These are phyloP conservation scores for Hesperia comma DNA, from an alignment of 2,888 invertebrate species.

Conservation along the genomic window DNA sequence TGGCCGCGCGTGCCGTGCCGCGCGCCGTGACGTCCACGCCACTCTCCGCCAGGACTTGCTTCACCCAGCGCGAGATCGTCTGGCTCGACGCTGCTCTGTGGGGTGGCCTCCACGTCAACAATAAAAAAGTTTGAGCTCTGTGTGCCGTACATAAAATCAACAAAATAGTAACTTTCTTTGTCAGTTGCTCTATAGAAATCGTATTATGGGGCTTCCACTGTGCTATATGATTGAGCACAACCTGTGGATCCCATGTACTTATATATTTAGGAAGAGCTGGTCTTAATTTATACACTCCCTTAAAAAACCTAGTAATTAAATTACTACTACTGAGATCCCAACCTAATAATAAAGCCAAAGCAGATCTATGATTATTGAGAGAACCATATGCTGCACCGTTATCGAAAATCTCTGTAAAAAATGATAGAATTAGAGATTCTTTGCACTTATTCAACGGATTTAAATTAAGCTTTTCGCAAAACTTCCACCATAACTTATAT, in stretches of 20 bases:
- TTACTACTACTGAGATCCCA: conserved; percentile 43
- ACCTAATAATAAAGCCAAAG: conserved; percentile 46
- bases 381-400: conserved; percentile 43
- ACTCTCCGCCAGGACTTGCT: conserved; percentile 2
- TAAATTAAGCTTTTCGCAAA: conserved; percentile 27
- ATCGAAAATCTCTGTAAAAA: too few species aligned
- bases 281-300: conserved; percentile 46
- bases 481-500: conserved; percentile 38
- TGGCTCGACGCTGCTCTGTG: conserved; percentile 1
- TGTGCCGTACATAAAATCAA: conserved; percentile 46
- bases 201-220: conserved; percentile 42
- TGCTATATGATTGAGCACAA: conserved; percentile 43
- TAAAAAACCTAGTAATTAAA: conserved; percentile 43
- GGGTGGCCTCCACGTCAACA: background rate
- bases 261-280: conserved; percentile 47
- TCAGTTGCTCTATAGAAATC: conserved; percentile 41
- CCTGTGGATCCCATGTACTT: conserved; percentile 47
- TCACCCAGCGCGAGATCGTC: conserved; percentile 2
- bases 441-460: conserved; percentile 8
- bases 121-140: conserved; percentile 41
- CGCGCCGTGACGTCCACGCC: conserved; percentile 28
- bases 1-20: conserved; percentile 38
- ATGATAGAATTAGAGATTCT: too few species aligned
- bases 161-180: conserved; percentile 45
- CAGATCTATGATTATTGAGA: conserved; percentile 47